Evolutionary conservation across 2,113 vertebrate genomes (phyloP).

Genomic region (Eolophus roseicapilla): DNA sequence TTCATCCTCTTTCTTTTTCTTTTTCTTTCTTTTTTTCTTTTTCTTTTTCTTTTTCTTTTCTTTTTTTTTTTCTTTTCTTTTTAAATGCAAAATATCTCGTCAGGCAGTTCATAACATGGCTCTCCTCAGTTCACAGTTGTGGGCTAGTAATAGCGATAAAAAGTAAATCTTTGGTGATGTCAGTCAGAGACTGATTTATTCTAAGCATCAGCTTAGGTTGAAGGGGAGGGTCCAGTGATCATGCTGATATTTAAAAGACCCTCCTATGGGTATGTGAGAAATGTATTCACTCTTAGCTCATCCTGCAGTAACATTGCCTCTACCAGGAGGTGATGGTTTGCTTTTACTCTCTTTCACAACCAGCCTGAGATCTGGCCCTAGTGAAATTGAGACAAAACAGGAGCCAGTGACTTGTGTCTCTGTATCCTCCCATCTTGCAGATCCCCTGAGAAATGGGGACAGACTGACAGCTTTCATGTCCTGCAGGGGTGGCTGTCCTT

Average conservation of each 20-base stretch:
- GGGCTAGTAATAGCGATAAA: conserved; percentile 6
- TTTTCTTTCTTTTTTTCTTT: background rate
- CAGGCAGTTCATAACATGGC: background rate
- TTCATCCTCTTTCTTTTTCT: background rate
- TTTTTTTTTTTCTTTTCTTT: background rate
- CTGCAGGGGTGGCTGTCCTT: background rate
- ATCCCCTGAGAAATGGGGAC: background rate
- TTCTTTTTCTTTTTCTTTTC: background rate
- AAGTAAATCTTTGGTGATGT: background rate
- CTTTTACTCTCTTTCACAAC: background rate
- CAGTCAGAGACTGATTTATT: conserved; percentile 47
- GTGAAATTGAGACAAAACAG: background rate
- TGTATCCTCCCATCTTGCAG: accelerated
- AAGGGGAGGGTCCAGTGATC: conserved; percentile 10
- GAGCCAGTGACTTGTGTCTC: background rate
- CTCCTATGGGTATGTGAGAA: conserved; percentile 22
- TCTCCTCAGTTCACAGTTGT: background rate
- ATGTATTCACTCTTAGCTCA: conserved; percentile 11
- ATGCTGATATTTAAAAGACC: conserved; percentile 13
- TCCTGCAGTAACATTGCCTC: conserved; percentile 26
- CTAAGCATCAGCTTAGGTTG: background rate
- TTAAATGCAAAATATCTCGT: background rate
- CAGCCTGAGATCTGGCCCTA: background rate
- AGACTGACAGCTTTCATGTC: background rate
- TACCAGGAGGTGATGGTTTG: background rate